Evolutionary conservation across 2,797 vertebrate genomes (phyloP), one percentile per base, ranked within the genome.

Genomic region (Melopsittacus undulatus): DNA sequence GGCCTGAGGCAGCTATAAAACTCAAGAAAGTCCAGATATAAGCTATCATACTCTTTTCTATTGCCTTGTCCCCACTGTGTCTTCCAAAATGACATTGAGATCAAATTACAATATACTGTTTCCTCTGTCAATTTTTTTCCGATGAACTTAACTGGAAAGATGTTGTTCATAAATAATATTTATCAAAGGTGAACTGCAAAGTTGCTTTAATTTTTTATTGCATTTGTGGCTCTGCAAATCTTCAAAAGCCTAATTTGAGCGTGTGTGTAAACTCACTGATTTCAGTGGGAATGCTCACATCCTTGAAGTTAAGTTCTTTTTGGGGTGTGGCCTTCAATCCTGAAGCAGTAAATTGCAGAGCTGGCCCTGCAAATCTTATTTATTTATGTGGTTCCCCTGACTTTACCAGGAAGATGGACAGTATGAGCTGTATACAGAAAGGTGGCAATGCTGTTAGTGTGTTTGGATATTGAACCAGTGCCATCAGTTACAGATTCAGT

Each of bases 111-210:
- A 70, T 82, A 81, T 46, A 56, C 82, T 97, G 75, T 93, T 88
- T 93, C 87, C 85, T 92, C 54, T 97, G 97, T 75, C 83, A 48
- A 20, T 77, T 94, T 82, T 88, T 92, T 79, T 73, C 78, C 97
- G 49, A 95, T 76, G 75, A 97, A 83, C 70, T 43, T 96, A 97
- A 94, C 75, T 97, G 94, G 91, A 97, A 97, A 97, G 87, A 87
- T 91, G 48, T 83, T 96, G 93, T 80, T 95, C 91, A 96, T 93
- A 97, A 89, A 90, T 97, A 97, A 87, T 97, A 97, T 97, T 96
- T 98, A 95, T 97, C 95, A 95, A 97, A 97, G 94, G 57, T 96
- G 97, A 98, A 97, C 95, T 97, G 93, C 94, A 97, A 97, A 95
- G 96, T 94, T 95, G 94, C 91, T 87, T 86, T 84, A 89, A 57